Evolutionary conservation across 2,888 invertebrate genomes (phyloP).

Genomic region (Tipula lateralis): DNA sequence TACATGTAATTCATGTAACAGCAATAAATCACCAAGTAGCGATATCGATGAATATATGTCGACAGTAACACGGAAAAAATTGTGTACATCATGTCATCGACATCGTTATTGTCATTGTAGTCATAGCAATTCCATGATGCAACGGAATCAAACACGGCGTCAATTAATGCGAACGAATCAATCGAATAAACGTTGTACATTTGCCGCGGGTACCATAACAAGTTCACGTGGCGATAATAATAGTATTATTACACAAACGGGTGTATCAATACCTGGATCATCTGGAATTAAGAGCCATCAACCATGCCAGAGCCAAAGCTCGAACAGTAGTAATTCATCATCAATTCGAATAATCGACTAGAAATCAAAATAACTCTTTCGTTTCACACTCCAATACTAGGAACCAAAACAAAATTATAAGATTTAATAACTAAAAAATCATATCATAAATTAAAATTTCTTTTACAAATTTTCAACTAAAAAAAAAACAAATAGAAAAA

Average conservation of each 20-base stretch:
- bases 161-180: constrained; percentile 30
- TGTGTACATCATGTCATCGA: constrained; percentile 46
- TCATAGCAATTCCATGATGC: constrained; percentile 40
- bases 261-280: constrained; percentile 35
- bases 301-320: constrained; percentile 36
- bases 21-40: constrained; percentile 42
- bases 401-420: neutral
- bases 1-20: constrained; percentile 48
- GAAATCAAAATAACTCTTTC: neutral
- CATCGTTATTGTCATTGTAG: constrained; percentile 46
- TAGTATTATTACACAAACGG: constrained; percentile 42
- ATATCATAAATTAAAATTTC: neutral
- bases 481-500: too few species aligned
- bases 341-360: constrained; percentile 37
- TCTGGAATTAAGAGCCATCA: constrained; percentile 31
- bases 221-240: constrained; percentile 45
- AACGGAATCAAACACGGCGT: constrained; percentile 4
- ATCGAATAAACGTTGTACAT: constrained; percentile 43
- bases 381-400: neutral
- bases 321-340: constrained; percentile 37
- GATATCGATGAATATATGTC: constrained; percentile 25
- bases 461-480: neutral
- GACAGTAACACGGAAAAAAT: constrained; percentile 35
- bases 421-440: neutral
- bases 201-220: constrained; percentile 42